These are phyloP conservation scores for Anguilla megastoma DNA, from an alignment of 2,797 vertebrate species.

Conservation along the genomic window DNA sequence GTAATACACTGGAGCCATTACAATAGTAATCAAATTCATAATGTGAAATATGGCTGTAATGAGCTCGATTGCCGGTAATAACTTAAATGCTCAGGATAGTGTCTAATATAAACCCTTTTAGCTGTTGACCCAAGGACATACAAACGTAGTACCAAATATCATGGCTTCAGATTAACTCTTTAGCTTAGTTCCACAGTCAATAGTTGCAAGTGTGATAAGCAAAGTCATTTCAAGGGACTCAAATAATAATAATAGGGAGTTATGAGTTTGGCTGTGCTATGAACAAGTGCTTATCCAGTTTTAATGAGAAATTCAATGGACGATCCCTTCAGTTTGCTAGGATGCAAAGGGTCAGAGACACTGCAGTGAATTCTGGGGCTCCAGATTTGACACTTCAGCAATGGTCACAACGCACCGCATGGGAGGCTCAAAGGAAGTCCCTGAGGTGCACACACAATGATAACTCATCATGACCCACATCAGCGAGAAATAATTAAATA, in stretches of 20 bases:
- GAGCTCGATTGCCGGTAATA: conserved; percentile 63
- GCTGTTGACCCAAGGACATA: conserved; percentile 67
- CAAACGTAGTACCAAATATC: conserved; percentile 27
- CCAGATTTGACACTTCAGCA: conserved; percentile 66
- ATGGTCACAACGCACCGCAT: conserved; percentile 73
- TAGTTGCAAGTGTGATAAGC: conserved; percentile 79
- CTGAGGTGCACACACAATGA: conserved; percentile 77
- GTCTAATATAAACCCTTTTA: conserved; percentile 46
- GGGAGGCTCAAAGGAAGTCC: conserved; percentile 76
- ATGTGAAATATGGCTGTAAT: conserved; percentile 63
- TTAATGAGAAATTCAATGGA: conserved; percentile 54
- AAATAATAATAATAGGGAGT: conserved; percentile 45
- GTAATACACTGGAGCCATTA: conserved; percentile 80
- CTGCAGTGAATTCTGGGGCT: conserved; percentile 55
- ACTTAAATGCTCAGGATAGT: conserved; percentile 68
- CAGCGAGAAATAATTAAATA: conserved; percentile 1
- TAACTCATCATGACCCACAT: conserved; percentile 21
- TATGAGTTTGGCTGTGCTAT: conserved; percentile 56
- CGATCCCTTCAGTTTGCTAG: conserved; percentile 47
- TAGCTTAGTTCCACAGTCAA: conserved; percentile 56
- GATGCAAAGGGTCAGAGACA: neutral
- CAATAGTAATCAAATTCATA: conserved; percentile 72
- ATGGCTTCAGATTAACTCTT: conserved; percentile 20
- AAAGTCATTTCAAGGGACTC: conserved; percentile 61
- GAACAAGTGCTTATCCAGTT: conserved; percentile 37